phyloP scores from a whole-genome alignment of 1,140 invertebrate species.

The Aethina tumida region DNA sequence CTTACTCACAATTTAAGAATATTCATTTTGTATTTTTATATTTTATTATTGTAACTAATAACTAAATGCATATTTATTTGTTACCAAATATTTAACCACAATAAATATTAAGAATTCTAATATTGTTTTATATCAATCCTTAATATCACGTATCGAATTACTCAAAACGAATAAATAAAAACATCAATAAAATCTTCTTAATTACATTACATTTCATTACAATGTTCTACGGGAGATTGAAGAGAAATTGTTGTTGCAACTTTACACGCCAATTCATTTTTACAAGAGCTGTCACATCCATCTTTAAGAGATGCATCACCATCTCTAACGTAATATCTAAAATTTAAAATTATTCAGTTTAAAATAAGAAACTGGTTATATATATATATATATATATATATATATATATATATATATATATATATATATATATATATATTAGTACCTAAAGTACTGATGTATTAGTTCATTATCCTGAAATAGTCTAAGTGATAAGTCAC shows the following conservation, averaged over 20 bases:
- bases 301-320: slow-evolving; percentile 12
- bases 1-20: slow-evolving; percentile 13
- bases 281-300: slow-evolving; percentile 15
- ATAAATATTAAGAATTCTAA: no score
- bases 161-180: no score
- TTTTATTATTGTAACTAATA: slow-evolving; percentile 14
- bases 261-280: slow-evolving; percentile 6
- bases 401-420: no score
- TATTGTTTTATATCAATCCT: no score
- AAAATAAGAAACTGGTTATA: no score
- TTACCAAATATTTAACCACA: slow-evolving; percentile 24
- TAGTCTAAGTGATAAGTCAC: slow-evolving; percentile 41
- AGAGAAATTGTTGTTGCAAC: slow-evolving; percentile 14
- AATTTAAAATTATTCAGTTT: neutral
- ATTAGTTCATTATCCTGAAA: slow-evolving; percentile 9
- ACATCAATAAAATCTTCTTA: no score
- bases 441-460: slow-evolving; percentile 20
- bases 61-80: slow-evolving; percentile 24
- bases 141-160: no score
- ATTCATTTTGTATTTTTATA: slow-evolving; percentile 17
- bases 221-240: no score
- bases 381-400: no score
- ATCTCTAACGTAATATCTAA: slow-evolving; percentile 17
- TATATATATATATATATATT: slow-evolving; percentile 4
- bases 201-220: no score